Percentiles rank a stretch among this genome's conserved stretches.
Evolutionary conservation across 2,797 vertebrate species (phyloP).

Genomic region (Phataginus tetradactyla): DNA sequence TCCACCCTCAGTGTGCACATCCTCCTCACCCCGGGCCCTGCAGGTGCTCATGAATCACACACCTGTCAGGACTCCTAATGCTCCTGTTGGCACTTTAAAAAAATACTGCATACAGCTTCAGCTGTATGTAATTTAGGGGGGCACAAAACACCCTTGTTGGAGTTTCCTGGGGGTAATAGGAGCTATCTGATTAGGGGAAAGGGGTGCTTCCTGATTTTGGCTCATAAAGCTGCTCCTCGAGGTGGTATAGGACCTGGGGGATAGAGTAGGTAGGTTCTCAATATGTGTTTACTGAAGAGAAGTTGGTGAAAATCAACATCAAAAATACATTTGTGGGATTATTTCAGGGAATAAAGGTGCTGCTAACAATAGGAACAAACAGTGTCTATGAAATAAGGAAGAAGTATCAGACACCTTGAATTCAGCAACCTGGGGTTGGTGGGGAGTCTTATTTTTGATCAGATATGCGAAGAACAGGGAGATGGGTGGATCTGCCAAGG

Average conservation of each 20-base stretch:
- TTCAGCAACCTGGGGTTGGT: not conserved
- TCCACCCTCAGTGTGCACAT: not conserved
- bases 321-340: not conserved
- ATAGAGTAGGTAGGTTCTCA: not conserved
- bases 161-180: not conserved
- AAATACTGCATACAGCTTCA: not conserved
- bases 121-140: not conserved
- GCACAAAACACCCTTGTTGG: not conserved
- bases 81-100: not conserved
- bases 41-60: accelerated
- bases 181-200: no score
- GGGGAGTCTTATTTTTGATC: not conserved
- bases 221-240: not conserved
- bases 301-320: not conserved
- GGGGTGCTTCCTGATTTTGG: not conserved
- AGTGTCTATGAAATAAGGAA: no score
- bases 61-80: accelerated
- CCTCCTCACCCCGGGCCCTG: accelerated
- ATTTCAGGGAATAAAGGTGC: not conserved
- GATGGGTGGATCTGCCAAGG: not conserved
- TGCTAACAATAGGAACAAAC: no score
- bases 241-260: not conserved
- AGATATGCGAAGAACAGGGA: not conserved
- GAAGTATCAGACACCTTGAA: not conserved
- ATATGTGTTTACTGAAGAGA: not conserved